A percentile compares a stretch with the other conserved stretches of the same genome.
Conservation (phyloP, 2,797 vertebrate species). For the Leptodactylus fallax region DNA sequence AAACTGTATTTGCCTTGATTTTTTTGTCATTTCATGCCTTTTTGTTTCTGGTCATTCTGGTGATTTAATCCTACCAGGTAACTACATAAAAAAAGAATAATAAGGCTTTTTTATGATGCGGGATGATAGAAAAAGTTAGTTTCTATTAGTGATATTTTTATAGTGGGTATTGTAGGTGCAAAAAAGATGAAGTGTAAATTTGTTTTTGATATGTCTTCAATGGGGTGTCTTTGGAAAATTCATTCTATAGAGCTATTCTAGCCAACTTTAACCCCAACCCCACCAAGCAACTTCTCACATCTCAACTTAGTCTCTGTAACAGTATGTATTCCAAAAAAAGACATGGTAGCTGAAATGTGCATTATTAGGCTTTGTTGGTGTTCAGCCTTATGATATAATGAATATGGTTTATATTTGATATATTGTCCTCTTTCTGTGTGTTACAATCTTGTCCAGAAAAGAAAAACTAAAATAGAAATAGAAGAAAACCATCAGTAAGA, state of each 20-base stretch:
- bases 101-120: not conserved
- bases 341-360: not conserved
- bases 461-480: not conserved
- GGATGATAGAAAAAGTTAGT: not conserved
- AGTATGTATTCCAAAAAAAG: not conserved
- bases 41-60: not conserved
- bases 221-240: not conserved
- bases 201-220: not conserved
- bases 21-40: not conserved
- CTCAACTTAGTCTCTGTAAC: no score
- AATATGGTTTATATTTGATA: not conserved
- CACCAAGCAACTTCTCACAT: no score
- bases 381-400: no score
- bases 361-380: no score
- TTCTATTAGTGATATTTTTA: not conserved
- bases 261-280: no score
- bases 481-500: not conserved
- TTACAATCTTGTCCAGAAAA: not conserved
- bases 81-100: not conserved
- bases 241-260: no score
- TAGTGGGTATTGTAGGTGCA: not conserved
- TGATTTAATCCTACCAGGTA: not conserved
- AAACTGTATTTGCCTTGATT: not conserved
- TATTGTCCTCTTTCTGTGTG: not conserved
- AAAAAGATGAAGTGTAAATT: not conserved